A percentile compares a stretch with the other conserved stretches of the same genome.
phyloP scores from a whole-genome alignment of 2,797 vertebrate species.

The Tapera naevia region DNA sequence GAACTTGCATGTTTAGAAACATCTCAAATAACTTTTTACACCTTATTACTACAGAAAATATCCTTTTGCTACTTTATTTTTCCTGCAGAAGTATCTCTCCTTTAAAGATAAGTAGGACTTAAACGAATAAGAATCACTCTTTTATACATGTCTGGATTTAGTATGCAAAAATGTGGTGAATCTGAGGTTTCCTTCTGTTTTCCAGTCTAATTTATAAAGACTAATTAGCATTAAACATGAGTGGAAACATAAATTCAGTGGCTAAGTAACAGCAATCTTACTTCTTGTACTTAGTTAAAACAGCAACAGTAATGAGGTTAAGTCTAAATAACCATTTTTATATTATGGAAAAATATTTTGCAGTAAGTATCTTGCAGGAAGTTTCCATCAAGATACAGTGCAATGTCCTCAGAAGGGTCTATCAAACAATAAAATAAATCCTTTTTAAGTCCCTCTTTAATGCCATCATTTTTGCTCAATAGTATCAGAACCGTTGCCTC shows the following conservation, averaged over 20 bases:
- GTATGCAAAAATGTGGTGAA: neutral
- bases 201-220: neutral
- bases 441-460: neutral
- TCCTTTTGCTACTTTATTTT: neutral
- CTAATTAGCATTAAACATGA: neutral
- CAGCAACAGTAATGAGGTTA: neutral
- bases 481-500: neutral
- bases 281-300: neutral
- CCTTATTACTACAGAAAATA: neutral
- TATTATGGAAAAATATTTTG: neutral
- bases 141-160: neutral
- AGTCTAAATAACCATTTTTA: neutral
- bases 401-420: neutral
- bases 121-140: neutral
- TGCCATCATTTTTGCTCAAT: neutral
- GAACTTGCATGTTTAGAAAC: neutral
- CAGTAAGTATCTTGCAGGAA: neutral
- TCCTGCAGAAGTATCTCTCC: neutral
- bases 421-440: neutral
- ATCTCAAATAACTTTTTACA: neutral
- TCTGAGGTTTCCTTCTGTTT: neutral
- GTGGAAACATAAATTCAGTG: neutral
- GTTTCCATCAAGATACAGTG: neutral
- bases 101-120: neutral
- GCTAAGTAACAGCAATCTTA: neutral